These are phyloP conservation scores for Nesometra sesokonis DNA, from an alignment of 35 echinoderm and acorn worm species.

Conservation along the genomic window DNA sequence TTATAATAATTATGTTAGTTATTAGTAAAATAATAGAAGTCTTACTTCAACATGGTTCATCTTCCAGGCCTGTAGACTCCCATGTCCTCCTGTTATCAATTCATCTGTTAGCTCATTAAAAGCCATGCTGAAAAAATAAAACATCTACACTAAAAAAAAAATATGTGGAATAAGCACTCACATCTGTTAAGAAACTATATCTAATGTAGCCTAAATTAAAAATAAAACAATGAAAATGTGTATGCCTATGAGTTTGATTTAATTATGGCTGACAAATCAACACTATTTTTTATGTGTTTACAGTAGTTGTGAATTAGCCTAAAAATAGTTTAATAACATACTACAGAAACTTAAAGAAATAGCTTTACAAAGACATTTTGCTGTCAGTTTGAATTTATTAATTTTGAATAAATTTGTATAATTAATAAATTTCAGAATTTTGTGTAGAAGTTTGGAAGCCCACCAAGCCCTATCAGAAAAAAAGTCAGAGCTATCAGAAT, in stretches of 20 bases:
- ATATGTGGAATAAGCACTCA: neutral
- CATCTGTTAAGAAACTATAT: neutral
- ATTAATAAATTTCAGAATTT: no score
- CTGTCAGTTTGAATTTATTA: no score
- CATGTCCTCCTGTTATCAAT: slow-evolving; percentile 76
- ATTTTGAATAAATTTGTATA: no score
- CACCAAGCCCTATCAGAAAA: no score
- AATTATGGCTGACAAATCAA: neutral
- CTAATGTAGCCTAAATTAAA: neutral
- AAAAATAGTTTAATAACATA: no score
- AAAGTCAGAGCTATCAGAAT: no score
- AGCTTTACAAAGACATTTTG: no score
- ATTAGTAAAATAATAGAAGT: neutral
- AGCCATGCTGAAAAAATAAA: slow-evolving; percentile 47
- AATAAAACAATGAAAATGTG: neutral
- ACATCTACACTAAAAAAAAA: neutral
- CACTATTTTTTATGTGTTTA: no score
- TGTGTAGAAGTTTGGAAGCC: no score
- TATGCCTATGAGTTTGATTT: neutral
- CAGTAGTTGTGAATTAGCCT: no score
- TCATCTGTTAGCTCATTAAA: slow-evolving; percentile 92
- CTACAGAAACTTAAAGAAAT: no score
- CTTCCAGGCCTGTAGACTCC: slow-evolving; percentile 67
- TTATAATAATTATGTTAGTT: neutral
- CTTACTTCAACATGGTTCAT: slow-evolving; percentile 81